phyloP scores from a whole-genome alignment of 2,113 vertebrate genomes.

The Osmerus mordax region DNA sequence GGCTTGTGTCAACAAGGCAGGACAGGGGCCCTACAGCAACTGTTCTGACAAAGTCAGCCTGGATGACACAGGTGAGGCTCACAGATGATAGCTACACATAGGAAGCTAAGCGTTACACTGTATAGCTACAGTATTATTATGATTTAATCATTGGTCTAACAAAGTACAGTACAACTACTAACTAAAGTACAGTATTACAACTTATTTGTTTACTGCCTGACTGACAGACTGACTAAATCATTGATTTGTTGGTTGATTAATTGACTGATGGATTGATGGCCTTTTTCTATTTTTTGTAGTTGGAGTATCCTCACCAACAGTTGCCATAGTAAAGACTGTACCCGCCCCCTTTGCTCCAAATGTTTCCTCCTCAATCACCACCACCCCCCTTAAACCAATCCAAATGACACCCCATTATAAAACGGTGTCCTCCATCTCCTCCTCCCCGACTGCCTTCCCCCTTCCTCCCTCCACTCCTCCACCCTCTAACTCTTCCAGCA shows the following conservation, averaged over 20 bases:
- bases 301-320: constrained; percentile 33
- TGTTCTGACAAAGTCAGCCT: constrained; percentile 77
- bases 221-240: too few species aligned
- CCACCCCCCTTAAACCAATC: constrained; percentile 31
- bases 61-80: constrained; percentile 66
- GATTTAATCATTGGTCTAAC: too few species aligned
- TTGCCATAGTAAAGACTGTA: constrained; percentile 64
- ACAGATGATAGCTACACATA: too few species aligned
- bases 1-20: constrained; percentile 87
- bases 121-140: too few species aligned
- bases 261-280: neutral
- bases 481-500: constrained; percentile 5
- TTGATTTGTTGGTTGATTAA: neutral
- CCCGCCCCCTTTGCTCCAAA: constrained; percentile 30
- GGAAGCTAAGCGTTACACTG: too few species aligned
- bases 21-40: constrained; percentile 86
- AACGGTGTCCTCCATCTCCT: neutral
- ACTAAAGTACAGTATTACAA: too few species aligned
- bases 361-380: constrained; percentile 20
- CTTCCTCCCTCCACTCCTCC: neutral
- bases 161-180: too few species aligned
- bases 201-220: too few species aligned
- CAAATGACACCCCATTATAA: constrained; percentile 25
- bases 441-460: neutral
- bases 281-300: constrained; percentile 53